These are phyloP conservation scores for Ectemnius continuus DNA, from an alignment of 2,888 invertebrate genomes.

Conservation along the genomic window DNA sequence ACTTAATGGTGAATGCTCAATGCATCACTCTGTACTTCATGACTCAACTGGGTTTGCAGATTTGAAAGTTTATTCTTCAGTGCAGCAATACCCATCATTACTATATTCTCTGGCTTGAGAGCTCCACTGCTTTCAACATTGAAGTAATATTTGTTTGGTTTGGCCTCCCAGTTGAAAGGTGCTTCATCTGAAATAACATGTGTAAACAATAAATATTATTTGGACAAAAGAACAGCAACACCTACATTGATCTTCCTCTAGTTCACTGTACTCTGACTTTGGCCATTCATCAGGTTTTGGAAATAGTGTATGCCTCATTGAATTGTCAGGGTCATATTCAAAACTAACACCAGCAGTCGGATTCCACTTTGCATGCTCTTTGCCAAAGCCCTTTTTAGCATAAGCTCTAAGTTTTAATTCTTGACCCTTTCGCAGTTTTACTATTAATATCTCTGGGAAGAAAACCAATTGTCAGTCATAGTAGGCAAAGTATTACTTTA, in stretches of 20 bases:
- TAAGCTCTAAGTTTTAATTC: slow-evolving; percentile 96
- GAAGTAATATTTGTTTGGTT: slow-evolving; percentile 97
- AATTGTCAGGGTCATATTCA: slow-evolving; percentile 99
- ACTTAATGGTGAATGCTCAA: slow-evolving; percentile 82
- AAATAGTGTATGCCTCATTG: slow-evolving; percentile 95
- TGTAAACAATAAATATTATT: slow-evolving; percentile 19
- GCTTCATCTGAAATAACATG: slow-evolving; percentile 85
- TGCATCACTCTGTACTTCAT: slow-evolving; percentile 92
- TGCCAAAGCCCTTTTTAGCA: slow-evolving; percentile 97
- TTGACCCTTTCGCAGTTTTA: slow-evolving; percentile 89
- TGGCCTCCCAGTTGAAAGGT: slow-evolving; percentile 94
- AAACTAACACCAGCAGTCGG: slow-evolving; percentile 99
- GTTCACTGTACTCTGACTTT: slow-evolving; percentile 96
- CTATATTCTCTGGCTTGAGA: slow-evolving; percentile 97
- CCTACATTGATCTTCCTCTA: slow-evolving; percentile 93
- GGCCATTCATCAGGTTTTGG: slow-evolving; percentile 99
- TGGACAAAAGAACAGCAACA: slow-evolving; percentile 28
- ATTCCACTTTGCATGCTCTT: slow-evolving; percentile 99
- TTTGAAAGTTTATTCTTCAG: slow-evolving; percentile 97
- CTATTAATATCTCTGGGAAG: slow-evolving; percentile 83
- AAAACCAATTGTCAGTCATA: slow-evolving; percentile 66
- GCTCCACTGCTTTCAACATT: slow-evolving; percentile 98
- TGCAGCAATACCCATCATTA: slow-evolving; percentile 95
- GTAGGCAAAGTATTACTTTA: background rate
- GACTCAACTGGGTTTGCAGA: slow-evolving; percentile 94